These are phyloP conservation scores for Ceraclea dissimilis DNA, from an alignment of 2,888 invertebrate genomes.

Conservation along the genomic window DNA sequence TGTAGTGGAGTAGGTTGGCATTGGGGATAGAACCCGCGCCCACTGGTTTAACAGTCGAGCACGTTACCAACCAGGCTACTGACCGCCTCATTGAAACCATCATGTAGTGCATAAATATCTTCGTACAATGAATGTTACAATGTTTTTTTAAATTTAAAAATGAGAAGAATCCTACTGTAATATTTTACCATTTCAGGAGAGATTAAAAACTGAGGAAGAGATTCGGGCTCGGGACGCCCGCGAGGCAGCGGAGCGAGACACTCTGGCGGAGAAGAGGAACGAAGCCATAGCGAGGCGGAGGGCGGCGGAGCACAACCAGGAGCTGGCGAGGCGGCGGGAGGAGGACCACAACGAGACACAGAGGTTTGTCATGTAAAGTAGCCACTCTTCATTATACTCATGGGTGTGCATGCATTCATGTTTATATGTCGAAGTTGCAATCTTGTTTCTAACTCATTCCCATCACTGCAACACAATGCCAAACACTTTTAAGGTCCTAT, in stretches of 20 bases:
- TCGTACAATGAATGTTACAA: no score
- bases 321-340: slow-evolving; percentile 24
- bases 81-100: no score
- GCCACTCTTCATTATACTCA: background rate
- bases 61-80: no score
- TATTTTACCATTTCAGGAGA: slow-evolving; percentile 45
- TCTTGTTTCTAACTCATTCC: background rate
- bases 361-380: slow-evolving; percentile 30
- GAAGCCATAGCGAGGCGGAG: slow-evolving; percentile 23
- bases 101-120: no score
- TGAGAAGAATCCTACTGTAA: no score
- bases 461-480: no score
- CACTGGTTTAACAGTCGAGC: no score
- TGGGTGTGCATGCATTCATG: background rate
- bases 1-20: no score
- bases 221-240: slow-evolving; percentile 53
- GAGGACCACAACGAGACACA: slow-evolving; percentile 28
- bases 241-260: slow-evolving; percentile 42
- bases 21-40: no score
- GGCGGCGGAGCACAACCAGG: slow-evolving; percentile 25
- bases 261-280: slow-evolving; percentile 31
- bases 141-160: no score
- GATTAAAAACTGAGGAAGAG: slow-evolving; percentile 54
- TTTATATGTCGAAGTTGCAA: background rate
- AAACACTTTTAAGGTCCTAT: no score